Conservation (phyloP, 2,113 vertebrate genomes). For the Tetrao urogallus region DNA sequence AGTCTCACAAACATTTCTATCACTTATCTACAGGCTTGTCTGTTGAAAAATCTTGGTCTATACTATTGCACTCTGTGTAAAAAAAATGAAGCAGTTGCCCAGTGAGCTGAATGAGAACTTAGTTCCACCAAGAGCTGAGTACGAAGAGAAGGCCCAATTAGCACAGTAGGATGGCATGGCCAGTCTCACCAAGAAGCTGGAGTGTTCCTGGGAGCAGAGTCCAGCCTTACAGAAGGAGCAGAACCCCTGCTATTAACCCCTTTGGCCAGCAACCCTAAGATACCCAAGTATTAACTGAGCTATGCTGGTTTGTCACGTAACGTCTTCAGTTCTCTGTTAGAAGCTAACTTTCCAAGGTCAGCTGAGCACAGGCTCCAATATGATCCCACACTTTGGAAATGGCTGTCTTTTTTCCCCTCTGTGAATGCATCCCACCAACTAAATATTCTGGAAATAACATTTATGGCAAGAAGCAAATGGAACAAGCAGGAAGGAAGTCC, state of each 20-base stretch:
- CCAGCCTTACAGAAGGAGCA: neutral
- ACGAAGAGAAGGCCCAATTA: neutral
- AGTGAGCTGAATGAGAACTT: neutral
- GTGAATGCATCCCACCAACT: neutral
- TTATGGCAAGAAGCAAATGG: neutral
- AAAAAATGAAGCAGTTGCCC: neutral
- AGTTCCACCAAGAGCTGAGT: neutral
- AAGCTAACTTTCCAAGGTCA: neutral
- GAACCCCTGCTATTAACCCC: neutral
- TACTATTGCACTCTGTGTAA: neutral
- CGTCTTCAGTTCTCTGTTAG: neutral
- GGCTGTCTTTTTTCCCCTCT: neutral
- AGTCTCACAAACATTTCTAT: neutral
- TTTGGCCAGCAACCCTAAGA: neutral
- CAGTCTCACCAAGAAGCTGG: neutral
- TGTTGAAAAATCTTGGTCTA: neutral
- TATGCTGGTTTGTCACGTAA: rapidly evolving
- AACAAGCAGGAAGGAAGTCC: neutral
- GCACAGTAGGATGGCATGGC: neutral
- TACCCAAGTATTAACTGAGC: neutral
- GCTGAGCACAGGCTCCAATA: neutral
- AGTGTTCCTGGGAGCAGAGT: neutral
- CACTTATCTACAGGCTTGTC: neutral
- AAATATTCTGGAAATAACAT: neutral
- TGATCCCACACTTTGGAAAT: neutral